Percentiles rank a stretch among this genome's conserved stretches.
Conservation (phyloP, 2,797 vertebrate genomes). For the Protonibea diacanthus region DNA sequence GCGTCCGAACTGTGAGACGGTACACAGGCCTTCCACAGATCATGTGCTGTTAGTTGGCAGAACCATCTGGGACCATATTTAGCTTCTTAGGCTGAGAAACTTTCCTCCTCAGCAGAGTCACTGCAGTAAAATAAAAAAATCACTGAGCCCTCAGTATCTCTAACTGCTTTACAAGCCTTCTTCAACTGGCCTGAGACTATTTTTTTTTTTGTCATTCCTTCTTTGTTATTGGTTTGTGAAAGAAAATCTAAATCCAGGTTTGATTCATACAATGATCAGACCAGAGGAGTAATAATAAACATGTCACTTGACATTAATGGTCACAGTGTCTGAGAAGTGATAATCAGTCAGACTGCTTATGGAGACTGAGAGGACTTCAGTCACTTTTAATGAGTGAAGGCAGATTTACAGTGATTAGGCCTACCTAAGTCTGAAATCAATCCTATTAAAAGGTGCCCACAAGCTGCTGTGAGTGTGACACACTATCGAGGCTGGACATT, state of each 20-base stretch:
- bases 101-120: not conserved
- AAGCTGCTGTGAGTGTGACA: constrained; percentile 17
- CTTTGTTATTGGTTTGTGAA: not conserved
- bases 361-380: constrained; percentile 7
- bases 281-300: constrained; percentile 2
- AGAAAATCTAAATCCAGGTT: not conserved
- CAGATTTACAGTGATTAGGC: constrained; percentile 50
- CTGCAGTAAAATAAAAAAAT: constrained; percentile 10
- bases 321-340: not conserved
- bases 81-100: constrained; percentile 32
- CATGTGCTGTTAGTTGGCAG: constrained; percentile 72
- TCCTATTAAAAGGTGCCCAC: constrained; percentile 37
- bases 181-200: not conserved
- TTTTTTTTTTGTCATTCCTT: not conserved
- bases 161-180: not conserved
- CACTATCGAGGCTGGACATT: not conserved
- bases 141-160: not conserved
- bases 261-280: not conserved
- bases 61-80: constrained; percentile 63
- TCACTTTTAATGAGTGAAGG: constrained; percentile 48
- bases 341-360: constrained; percentile 7
- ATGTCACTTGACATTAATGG: constrained; percentile 2
- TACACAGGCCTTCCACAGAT: constrained; percentile 44
- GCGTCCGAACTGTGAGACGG: constrained; percentile 31
- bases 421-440: constrained; percentile 23